Evolutionary conservation across 2,888 invertebrate species (phyloP).

Genomic region (Cephus rjabovi): DNA sequence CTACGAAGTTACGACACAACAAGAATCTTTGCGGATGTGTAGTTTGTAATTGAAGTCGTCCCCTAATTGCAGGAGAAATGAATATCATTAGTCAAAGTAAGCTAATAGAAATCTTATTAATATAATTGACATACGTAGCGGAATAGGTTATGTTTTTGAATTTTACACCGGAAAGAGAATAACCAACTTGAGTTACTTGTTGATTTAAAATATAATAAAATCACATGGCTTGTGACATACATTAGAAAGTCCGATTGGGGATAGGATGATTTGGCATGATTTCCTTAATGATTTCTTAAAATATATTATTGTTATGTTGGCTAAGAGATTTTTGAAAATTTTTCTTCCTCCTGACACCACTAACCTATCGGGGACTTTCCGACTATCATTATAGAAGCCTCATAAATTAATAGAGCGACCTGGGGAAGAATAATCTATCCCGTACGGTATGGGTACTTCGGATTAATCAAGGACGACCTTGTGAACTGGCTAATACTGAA

Average conservation of each 20-base stretch:
- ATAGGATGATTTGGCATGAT: neutral
- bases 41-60: neutral
- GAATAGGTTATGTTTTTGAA: neutral
- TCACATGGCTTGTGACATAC: neutral
- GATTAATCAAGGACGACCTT: conserved; percentile 55
- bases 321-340: neutral
- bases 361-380: neutral
- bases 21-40: neutral
- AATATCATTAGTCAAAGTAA: neutral
- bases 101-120: neutral
- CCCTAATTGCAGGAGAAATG: too few relatives aligned
- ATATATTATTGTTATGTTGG: neutral
- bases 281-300: neutral
- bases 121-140: neutral
- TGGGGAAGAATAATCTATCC: conserved; percentile 45
- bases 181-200: neutral
- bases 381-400: conserved; percentile 11
- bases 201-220: neutral
- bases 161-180: neutral
- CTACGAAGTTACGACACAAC: neutral
- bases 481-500: conserved; percentile 48
- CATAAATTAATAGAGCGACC: conserved; percentile 35
- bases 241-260: neutral
- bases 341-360: neutral
- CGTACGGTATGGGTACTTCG: conserved; percentile 39